These are phyloP conservation scores for Acleris sparsana DNA, from an alignment of 2,888 invertebrate species.

Conservation along the genomic window DNA sequence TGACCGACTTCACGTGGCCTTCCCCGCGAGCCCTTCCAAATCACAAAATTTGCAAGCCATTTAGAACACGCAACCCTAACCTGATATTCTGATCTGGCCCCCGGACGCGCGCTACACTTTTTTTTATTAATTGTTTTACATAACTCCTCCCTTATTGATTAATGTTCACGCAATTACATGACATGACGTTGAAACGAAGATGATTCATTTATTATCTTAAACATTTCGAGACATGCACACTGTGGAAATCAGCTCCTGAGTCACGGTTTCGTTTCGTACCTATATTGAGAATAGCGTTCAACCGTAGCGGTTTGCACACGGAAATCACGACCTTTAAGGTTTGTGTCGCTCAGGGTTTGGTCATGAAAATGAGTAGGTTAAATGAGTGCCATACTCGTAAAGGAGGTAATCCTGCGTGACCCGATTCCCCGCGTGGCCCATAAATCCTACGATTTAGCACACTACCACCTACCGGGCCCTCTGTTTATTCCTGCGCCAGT, in stretches of 20 bases:
- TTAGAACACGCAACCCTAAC: slow-evolving; percentile 52
- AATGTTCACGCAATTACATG: not conserved
- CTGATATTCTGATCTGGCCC: slow-evolving; percentile 23
- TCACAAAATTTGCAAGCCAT: slow-evolving; percentile 63
- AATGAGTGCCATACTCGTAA: slow-evolving; percentile 59
- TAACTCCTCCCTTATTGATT: not conserved
- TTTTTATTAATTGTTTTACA: not conserved
- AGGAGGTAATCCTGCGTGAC: slow-evolving; percentile 62
- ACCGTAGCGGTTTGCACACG: slow-evolving; percentile 23
- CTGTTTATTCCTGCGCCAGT: slow-evolving; percentile 50
- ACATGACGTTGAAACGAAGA: slow-evolving; percentile 4
- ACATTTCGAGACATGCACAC: slow-evolving; percentile 10
- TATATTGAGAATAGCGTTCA: slow-evolving; percentile 29
- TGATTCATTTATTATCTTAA: slow-evolving; percentile 18
- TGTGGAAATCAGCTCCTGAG: slow-evolving; percentile 17
- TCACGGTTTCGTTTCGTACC: slow-evolving; percentile 21
- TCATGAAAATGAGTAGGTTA: slow-evolving; percentile 41
- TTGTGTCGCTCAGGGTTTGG: slow-evolving; percentile 29
- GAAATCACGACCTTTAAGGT: slow-evolving; percentile 38
- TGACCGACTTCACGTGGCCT: slow-evolving; percentile 74
- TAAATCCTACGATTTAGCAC: slow-evolving; percentile 69
- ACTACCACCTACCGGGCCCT: slow-evolving; percentile 62
- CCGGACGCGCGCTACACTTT: not conserved
- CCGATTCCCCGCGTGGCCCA: slow-evolving; percentile 65
- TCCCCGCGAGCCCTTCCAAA: slow-evolving; percentile 59